Base-by-base conservation (phyloP, 2,113 vertebrate species). In the Leptocoma aspasia region DNA sequence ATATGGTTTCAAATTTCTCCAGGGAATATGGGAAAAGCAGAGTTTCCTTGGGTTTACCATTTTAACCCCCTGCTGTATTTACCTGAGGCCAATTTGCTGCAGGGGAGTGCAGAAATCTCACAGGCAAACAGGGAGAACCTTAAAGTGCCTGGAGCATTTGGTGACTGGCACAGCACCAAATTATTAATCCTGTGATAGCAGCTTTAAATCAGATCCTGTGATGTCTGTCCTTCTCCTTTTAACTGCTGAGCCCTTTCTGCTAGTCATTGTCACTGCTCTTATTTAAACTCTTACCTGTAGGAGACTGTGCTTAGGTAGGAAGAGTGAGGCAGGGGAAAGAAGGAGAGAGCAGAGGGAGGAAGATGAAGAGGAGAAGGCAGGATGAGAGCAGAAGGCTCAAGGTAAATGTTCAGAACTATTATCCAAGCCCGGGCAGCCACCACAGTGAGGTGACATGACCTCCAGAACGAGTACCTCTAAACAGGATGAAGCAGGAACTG, bases 1-100 rank as follows among this genome's bases (percentile, higher is more conserved):
- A 69, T 44, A 50, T 11, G 31, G 49, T 57, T 96, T 89, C 72
- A 72, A 2, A 87, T 89, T 77, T 92, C 80, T 94, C 70, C 49
- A 50, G 88, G 57, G 59, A 93, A 35, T 42, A 4, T 78, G 47
- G 76, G 21, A 64, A 44, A 90, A 90, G 49, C 31, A 30, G 27
- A 59, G 21, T 88, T 93, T 78, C 56, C 56, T 59, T 26, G 26
- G 26, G 53, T 68, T 95, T 52, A 78, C 30, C 44, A 75, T 92
- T 92, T 94, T 90, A 83, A 78, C 41, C 27, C 60, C 37, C 30
- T 68, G 26, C 24, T 68, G 52, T 72, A 71, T 82, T 66, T 90
- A 85, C 82, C 71, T 71, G 56, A 47, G 85, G 30, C 47, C 30
- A 44, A 20, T 61, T 88, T 61, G 42, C n/a, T 89, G 26, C 26